phyloP scores from a whole-genome alignment of 2,113 vertebrate genomes.

The Telmatochromis bifrenatus region DNA sequence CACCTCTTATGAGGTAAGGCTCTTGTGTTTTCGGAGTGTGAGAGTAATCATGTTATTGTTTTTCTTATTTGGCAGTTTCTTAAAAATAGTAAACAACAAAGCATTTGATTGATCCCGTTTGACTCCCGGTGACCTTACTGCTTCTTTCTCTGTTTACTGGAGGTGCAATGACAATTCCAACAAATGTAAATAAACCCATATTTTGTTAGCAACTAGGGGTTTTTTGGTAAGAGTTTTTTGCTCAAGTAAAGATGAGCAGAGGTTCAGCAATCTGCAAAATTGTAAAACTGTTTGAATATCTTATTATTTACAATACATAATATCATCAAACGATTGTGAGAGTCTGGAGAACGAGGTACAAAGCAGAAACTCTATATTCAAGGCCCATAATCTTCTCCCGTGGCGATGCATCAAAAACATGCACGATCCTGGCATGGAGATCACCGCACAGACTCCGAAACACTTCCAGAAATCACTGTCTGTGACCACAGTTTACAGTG shows the following conservation, averaged over 20 bases:
- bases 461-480: neutral
- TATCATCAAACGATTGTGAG: neutral
- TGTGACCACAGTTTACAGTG: neutral
- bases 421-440: neutral
- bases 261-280: neutral
- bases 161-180: neutral
- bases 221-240: neutral
- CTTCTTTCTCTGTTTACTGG: neutral
- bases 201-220: neutral
- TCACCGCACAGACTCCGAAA: neutral
- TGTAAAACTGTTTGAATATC: neutral
- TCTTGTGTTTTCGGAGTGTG: neutral
- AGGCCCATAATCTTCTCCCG: neutral
- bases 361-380: neutral
- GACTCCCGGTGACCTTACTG: accelerated
- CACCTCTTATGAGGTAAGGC: neutral
- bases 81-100: neutral
- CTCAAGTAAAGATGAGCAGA: neutral
- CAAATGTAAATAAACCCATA: neutral
- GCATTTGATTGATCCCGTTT: neutral
- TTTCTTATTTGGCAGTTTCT: neutral
- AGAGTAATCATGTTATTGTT: neutral
- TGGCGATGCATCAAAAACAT: neutral
- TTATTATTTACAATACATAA: neutral
- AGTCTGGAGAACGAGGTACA: neutral